A percentile compares a stretch with the other conserved stretches of the same genome.
Conservation (phyloP, 2,113 vertebrate genomes). For the Epinephelus moara region DNA sequence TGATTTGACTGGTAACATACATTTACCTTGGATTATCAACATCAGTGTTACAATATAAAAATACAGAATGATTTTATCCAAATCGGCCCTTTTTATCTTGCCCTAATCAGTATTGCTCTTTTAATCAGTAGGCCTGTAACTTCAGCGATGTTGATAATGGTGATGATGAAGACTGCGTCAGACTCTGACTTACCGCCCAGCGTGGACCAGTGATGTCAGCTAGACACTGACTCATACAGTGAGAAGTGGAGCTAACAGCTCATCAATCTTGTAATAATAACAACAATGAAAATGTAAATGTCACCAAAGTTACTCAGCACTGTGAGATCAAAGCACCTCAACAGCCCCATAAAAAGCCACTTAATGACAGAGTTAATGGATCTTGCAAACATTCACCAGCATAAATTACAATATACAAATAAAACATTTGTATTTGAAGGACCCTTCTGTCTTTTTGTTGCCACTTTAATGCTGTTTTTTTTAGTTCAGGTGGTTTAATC, state of each 20-base stretch:
- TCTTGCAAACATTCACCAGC: background rate
- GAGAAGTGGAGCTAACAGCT: background rate
- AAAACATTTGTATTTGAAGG: too few relatives aligned
- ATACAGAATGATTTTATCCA: too few relatives aligned
- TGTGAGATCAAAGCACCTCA: background rate
- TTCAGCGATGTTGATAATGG: background rate
- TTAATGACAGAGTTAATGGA: background rate
- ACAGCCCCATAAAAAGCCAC: background rate
- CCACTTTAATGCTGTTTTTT: background rate
- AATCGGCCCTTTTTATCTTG: too few relatives aligned
- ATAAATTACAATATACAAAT: background rate
- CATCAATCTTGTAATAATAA: background rate
- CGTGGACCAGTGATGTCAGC: constrained; percentile 1
- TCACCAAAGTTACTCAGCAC: background rate
- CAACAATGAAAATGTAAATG: background rate
- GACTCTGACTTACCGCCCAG: background rate
- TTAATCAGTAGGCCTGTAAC: background rate
- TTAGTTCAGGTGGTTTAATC: background rate
- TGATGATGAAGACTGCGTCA: background rate
- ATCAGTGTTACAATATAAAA: too few relatives aligned
- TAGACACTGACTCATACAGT: constrained; percentile 10
- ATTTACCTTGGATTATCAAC: too few relatives aligned
- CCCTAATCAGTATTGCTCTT: background rate
- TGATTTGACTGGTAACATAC: background rate
- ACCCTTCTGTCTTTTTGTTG: background rate